Evolutionary conservation across 2,888 invertebrate genomes (phyloP), one percentile per base, ranked within the genome.

Genomic region (Andrena camellia): DNA sequence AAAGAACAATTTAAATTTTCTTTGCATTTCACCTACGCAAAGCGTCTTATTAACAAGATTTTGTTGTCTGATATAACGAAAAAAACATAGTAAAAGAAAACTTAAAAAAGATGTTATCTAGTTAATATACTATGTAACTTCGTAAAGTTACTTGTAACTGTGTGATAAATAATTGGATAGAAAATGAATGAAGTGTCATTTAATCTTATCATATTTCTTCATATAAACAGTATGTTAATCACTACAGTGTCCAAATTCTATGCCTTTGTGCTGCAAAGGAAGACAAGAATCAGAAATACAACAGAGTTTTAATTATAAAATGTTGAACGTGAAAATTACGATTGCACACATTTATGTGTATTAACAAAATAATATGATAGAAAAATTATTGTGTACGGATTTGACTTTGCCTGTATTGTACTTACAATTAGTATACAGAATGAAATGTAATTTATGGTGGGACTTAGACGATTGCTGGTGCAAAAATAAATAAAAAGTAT

Each of bases 221-320:
- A 71, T 71, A 50, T 62, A 62, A 48, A 71, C 50, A 62, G 26
- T 31, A 62, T n/a, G n/a, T 62, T 50, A 66, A 29, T 66, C 50
- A 29, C 20, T 66, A 29, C n/a, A 66, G 35, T 66, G 48, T 66
- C 17, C 26, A 29, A 23, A 50, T 50, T 31, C 29, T 13, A 50
- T 50, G 66, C 26, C 5, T 20, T 67, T 2, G 31, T 67, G 52
- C 31, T 52, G 29, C 20, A 31, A 29, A 50, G 13, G 29, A 66
- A 66, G n/a, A 50, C n/a, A 26, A 26, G 42, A 7, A 48, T 29
- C n/a, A 66, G 10, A 50, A 29, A 50, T 50, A 26, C 10, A 31
- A 50, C 29, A 50, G 5, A 29, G 10, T 66, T 20, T 66, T 29
- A 66, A 29, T 66, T 50, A n/a, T 29, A 29, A 31, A 50, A 5